Conservation (phyloP, 2,888 invertebrate genomes). For the Harpalus rufipes region DNA sequence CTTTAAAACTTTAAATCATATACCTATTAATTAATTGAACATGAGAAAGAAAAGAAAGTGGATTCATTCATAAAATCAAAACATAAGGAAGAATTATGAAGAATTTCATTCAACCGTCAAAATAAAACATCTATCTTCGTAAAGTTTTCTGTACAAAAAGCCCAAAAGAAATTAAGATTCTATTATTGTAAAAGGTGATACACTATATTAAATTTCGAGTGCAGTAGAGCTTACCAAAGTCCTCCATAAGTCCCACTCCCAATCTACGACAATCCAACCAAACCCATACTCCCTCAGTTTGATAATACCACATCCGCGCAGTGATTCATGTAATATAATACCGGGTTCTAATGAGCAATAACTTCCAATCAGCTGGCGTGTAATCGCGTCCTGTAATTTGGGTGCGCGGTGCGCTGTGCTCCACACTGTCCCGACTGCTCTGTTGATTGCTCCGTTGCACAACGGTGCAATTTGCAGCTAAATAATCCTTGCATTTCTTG, state of each 20-base stretch:
- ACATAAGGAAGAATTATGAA: no score
- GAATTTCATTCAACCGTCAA: no score
- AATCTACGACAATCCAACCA: not conserved
- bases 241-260: not conserved
- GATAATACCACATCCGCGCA: slow-evolving; percentile 12
- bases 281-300: not conserved
- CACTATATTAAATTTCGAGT: no score
- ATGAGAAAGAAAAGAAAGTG: no score
- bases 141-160: no score
- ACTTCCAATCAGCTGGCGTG: slow-evolving; percentile 60
- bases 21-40: no score
- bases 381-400: slow-evolving; percentile 59
- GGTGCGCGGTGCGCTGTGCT: not conserved
- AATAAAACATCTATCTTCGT: no score
- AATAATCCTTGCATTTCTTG: slow-evolving; percentile 43
- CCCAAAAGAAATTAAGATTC: no score
- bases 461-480: slow-evolving; percentile 50
- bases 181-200: no score
- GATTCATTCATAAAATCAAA: no score
- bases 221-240: no score
- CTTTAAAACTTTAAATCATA: no score
- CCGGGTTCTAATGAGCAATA: slow-evolving; percentile 58
- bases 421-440: not conserved
- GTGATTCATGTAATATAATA: slow-evolving; percentile 62
- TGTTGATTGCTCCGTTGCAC: slow-evolving; percentile 35